Base-by-base conservation (phyloP, 2,113 vertebrate genomes). In the Callospermophilus lateralis region DNA sequence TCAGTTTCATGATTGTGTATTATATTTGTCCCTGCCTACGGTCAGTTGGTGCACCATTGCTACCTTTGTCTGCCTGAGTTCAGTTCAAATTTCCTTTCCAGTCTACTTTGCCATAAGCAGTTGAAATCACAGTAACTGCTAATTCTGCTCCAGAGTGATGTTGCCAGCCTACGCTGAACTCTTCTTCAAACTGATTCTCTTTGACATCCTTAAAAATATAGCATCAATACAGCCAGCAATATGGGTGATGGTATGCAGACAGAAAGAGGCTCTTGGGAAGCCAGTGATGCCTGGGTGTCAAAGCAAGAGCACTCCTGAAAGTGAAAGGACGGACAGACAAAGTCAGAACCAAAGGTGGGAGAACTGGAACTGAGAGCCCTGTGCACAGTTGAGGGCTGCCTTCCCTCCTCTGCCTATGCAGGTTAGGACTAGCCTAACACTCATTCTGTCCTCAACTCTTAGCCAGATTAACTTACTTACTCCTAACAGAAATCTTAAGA, bases 1-100 rank as follows among this genome's bases (percentile, higher is more conserved):
- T 39, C 42, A 3, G 3, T 6, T 32, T 48, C 26, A 24, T 58
- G 2, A 8, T 12, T 9, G 0, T 2, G 0, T 4, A 12, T 24
- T 45, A 24, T 12, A 12, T 39, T 89, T 32, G 17, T 48, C 20
- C 11, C 13, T 12, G 16, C 81, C 11, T 15, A 30, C 4, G 20
- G 26, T 39, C 51, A 16, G 58, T 1, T 24, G 8, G 58, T 0
- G 1, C 34, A 30, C 2, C n/a, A 24, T 9, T 63, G 61, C 24
- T 7, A 9, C 10, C 28, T 45, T 42, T 39, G 74, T 32, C 34
- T 22, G 1, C n/a, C 28, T 45, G 63, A 28, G 12, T 72, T 19
- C 26, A 13, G n/a, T n/a, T 11, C 12, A 51, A 83, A 45, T 19
- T 42, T 11, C 28, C 48, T 67, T 67, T n/a, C n/a, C 20, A 2